These are phyloP conservation scores for Hylaea fasciaria DNA, from an alignment of 2,888 invertebrate genomes.

Conservation along the genomic window DNA sequence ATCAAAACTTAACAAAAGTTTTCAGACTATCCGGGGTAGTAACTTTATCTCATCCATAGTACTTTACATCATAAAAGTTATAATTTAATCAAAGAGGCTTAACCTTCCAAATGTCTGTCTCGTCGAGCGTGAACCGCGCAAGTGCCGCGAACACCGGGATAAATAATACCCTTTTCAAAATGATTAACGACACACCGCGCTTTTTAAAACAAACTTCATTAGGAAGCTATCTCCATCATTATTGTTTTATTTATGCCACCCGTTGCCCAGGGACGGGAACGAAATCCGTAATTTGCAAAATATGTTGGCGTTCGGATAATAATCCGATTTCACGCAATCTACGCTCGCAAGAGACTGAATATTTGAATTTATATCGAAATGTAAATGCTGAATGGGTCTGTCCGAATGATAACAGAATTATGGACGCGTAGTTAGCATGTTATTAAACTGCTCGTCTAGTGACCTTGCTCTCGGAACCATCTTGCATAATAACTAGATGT, in stretches of 20 bases:
- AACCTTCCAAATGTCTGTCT: neutral
- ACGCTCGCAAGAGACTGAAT: slow-evolving; percentile 15
- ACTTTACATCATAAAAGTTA: too few relatives aligned
- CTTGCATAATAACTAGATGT: neutral
- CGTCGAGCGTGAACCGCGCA: neutral
- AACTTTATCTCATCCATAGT: too few relatives aligned
- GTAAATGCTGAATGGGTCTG: slow-evolving; percentile 25
- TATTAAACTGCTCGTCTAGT: slow-evolving; percentile 23
- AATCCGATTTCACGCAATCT: slow-evolving; percentile 25
- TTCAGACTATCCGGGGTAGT: too few relatives aligned
- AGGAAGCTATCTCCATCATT: slow-evolving; percentile 32
- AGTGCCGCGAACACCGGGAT: neutral
- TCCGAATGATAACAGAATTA: slow-evolving; percentile 30
- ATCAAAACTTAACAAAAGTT: too few relatives aligned
- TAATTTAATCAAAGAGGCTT: neutral
- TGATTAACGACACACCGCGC: slow-evolving; percentile 26
- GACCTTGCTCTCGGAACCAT: slow-evolving; percentile 1
- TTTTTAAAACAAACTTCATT: slow-evolving; percentile 35
- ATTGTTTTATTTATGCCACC: slow-evolving; percentile 28
- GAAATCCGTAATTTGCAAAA: slow-evolving; percentile 13
- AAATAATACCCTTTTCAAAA: slow-evolving; percentile 28
- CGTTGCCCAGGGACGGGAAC: slow-evolving; percentile 9
- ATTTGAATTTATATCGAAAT: slow-evolving; percentile 31
- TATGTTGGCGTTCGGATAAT: slow-evolving; percentile 18
- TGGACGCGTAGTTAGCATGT: slow-evolving; percentile 25